Evolutionary conservation across 2,797 vertebrate genomes (phyloP), one percentile per base, ranked within the genome.

Genomic region (Fundulus diaphanus): DNA sequence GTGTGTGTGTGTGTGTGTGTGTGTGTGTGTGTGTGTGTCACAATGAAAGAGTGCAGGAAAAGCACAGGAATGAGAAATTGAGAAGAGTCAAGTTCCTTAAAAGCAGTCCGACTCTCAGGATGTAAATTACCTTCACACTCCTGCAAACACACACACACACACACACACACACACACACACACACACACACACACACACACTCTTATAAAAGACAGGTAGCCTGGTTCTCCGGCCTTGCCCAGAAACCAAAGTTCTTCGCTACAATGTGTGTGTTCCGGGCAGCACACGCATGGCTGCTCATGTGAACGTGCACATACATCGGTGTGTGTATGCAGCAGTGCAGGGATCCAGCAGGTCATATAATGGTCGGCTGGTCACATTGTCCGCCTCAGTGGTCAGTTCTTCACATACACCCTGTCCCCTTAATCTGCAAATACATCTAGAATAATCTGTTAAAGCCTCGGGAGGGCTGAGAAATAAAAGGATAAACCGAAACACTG

Each of bases 281-380:
- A 44, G 42, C 20, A 16, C 66, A 84, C 0, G 78, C 86, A 79
- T 86, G 85, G 78, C 66, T 29, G 73, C 74, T 79, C 83, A 73
- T 78, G 74, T 88, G 80, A 81, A 78, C 44, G 77, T 86, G 81
- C 74, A 73, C 76, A 67, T 83, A 73, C 80, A 76, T 77, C 75
- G 59, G 71, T 44, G 68, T 74, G 68, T 31, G 52, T 49, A 48
- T 74, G 76, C 59, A 81, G 76, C 37, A 31, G 57, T 74, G 80
- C 68, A 82, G 83, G 81, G 72, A 82, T 91, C 87, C 81, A 85
- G 87, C 89, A 87, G 89, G 91, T 89, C 89, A 90, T 89, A 85
- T 86, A 88, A 90, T 80, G 90, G 82, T 89, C 86, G 83, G 74
- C 83, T 90, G 81, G 81, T 78, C 89, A 84, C 90, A 91, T 91